phyloP scores from a whole-genome alignment of 2,797 vertebrate genomes.

The Spheniscus humboldti region DNA sequence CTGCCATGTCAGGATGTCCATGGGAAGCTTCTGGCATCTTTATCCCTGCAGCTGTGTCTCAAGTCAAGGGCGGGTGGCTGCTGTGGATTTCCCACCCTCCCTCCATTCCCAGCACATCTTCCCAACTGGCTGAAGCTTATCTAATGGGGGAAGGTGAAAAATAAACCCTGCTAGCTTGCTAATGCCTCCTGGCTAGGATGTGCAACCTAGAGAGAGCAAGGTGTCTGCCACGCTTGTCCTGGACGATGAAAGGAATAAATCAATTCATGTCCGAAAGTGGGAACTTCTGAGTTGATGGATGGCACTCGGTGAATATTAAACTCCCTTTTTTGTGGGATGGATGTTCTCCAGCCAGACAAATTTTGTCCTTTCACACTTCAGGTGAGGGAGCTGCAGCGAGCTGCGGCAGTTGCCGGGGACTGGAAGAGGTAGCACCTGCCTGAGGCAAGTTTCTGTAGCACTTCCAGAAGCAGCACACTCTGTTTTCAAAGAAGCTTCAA shows the following conservation, averaged over 20 bases:
- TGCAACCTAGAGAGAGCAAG: background rate
- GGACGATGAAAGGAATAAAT: slow-evolving; percentile 18
- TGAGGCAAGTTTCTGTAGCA: background rate
- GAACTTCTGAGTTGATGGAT: slow-evolving; percentile 1
- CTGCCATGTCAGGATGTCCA: background rate
- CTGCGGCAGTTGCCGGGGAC: background rate
- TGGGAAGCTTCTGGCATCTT: background rate
- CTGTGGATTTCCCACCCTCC: background rate
- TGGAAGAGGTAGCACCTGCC: background rate
- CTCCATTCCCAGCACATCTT: background rate
- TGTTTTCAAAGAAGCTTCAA: background rate
- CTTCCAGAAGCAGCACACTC: background rate
- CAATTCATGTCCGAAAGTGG: background rate
- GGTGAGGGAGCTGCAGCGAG: background rate
- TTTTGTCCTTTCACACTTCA: background rate
- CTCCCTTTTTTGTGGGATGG: background rate
- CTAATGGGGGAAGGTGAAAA: background rate
- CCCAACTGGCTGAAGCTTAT: background rate
- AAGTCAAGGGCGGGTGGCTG: background rate
- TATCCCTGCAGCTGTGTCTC: background rate
- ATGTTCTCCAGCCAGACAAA: background rate
- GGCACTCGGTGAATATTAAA: background rate
- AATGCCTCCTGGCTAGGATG: background rate
- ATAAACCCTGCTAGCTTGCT: background rate
- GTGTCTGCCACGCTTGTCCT: background rate